Base-by-base conservation (phyloP, 2,888 invertebrate species). In the Megalurothrips usitatus region DNA sequence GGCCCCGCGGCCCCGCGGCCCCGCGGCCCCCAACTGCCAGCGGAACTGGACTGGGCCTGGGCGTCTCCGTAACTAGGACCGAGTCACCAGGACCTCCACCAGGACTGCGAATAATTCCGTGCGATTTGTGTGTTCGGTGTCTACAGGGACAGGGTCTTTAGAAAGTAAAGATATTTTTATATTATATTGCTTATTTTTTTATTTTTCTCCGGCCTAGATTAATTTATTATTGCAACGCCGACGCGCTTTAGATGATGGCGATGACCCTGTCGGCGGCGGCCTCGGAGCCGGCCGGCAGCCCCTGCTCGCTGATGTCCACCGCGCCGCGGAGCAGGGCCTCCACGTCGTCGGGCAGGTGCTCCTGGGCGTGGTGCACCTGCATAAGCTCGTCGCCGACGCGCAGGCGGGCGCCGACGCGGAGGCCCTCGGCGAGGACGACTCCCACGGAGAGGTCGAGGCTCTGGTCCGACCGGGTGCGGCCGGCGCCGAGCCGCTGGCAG, bases 401-500 rank as follows among this genome's bases (percentile, higher is more conserved):
- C 26, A 75, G 26, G 8, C 12, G 12, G 68, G 68, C 68, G 68
- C 68, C 68, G 23, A 75, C 68, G 68, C 23, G 26, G 23, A 75
- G 68, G 11, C 11, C 68, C 11, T 75, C 68, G 68, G n/a, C 68
- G 26, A 75, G 68, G 10, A 75, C 68, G 68, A 75, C 68, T n/a
- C 68, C 68, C 6, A 75, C 68, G 68, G 23, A 12, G 23, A 75
- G 68, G 68, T 75, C 68, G 26, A 75, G 68, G 11, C 10, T 10
- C 23, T 75, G 23, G 68, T 75, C 68, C 26, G 68, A 8, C 23
- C 68, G 68, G 68, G 11, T 23, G 68, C 68, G 68, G 68, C 68
- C 68, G 23, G 68, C 68, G 23, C 68, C 68, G 23, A 75, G 68
- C 68, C 68, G 68, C 68, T 75, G 68, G 26, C 68, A 75, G 3